Percentiles rank a stretch among this genome's conserved stretches.
Evolutionary conservation across 1,140 invertebrate genomes (phyloP).

Genomic region (Achatina immaculata): DNA sequence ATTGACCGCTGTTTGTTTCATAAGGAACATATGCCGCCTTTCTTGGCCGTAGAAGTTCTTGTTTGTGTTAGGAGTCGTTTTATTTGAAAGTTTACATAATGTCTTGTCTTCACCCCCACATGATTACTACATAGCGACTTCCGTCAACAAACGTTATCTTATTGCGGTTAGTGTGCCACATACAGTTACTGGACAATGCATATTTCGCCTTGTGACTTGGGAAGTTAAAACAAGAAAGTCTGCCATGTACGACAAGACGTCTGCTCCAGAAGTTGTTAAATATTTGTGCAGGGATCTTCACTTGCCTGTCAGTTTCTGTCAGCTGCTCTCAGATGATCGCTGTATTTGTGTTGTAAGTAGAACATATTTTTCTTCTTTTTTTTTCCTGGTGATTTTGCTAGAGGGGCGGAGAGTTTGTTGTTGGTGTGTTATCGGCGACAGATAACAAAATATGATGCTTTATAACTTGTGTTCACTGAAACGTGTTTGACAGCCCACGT

Average conservation of each 20-base stretch:
- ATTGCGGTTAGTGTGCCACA: neutral
- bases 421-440: neutral
- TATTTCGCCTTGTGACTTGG: neutral
- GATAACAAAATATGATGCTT: too few relatives aligned
- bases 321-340: conserved; percentile 22
- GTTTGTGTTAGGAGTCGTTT: neutral
- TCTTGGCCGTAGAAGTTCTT: too few relatives aligned
- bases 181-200: neutral
- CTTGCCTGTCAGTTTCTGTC: conserved; percentile 9
- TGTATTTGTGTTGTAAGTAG: conserved; percentile 28
- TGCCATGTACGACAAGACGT: conserved; percentile 15
- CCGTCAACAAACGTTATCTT: conserved; percentile 29
- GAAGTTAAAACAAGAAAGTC: neutral
- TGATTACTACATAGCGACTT: conserved; percentile 2
- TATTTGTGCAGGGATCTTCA: neutral
- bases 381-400: too few relatives aligned
- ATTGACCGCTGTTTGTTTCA: too few relatives aligned
- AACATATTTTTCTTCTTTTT: neutral
- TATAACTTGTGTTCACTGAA: too few relatives aligned
- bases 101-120: conserved; percentile 11
- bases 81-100: conserved; percentile 5
- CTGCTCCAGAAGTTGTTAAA: conserved; percentile 12
- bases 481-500: neutral
- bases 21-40: too few relatives aligned
- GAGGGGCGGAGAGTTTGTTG: too few relatives aligned